A percentile compares a stretch with the other conserved stretches of the same genome.
These are phyloP conservation scores for Hypolimnas misippus DNA, from an alignment of 2,888 invertebrate species.

Conservation along the genomic window DNA sequence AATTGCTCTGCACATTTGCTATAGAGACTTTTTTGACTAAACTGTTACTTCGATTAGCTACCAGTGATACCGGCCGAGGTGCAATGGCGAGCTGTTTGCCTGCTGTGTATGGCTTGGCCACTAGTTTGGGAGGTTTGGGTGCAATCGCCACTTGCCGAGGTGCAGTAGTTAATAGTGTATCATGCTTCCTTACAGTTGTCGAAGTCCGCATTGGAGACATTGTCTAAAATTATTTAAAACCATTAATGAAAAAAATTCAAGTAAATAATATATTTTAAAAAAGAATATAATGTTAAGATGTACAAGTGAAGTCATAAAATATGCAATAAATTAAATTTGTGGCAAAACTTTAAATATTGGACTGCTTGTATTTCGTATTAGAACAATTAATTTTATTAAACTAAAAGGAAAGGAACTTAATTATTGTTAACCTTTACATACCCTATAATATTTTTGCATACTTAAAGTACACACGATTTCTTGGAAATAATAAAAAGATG, in stretches of 20 bases:
- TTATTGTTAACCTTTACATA: no score
- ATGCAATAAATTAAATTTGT: no score
- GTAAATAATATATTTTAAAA: background rate
- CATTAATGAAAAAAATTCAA: background rate
- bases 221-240: constrained; percentile 49
- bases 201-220: constrained; percentile 40
- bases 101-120: constrained; percentile 46
- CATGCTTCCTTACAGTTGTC: constrained; percentile 48
- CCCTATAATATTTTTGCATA: no score
- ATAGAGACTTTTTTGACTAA: constrained; percentile 60
- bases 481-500: no score
- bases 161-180: constrained; percentile 46
- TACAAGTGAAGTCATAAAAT: no score
- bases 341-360: no score
- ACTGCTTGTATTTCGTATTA: no score
- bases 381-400: no score
- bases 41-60: constrained; percentile 49
- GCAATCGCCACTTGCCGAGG: constrained; percentile 80
- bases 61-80: constrained; percentile 62
- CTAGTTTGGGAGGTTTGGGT: constrained; percentile 69
- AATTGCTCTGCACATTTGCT: constrained; percentile 50
- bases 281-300: no score
- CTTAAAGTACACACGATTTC: no score
- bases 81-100: constrained; percentile 63
- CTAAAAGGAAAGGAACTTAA: no score